These are phyloP conservation scores for Notothenia rossii DNA, from an alignment of 2,113 vertebrate genomes.

Conservation along the genomic window DNA sequence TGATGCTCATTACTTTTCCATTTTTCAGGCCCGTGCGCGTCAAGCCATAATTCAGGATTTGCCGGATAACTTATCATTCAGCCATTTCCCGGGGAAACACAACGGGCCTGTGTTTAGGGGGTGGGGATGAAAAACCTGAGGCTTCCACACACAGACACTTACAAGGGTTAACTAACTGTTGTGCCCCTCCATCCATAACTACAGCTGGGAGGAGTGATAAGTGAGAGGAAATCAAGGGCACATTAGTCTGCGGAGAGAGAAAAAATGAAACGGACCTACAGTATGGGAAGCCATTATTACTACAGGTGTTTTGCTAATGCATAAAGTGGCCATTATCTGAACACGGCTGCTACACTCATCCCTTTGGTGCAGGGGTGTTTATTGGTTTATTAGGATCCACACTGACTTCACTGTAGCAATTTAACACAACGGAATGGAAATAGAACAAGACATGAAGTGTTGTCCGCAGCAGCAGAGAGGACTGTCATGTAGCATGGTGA, in stretches of 20 bases:
- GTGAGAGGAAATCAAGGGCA: slow-evolving; percentile 64
- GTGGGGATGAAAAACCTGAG: slow-evolving; percentile 30
- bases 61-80: slow-evolving; percentile 61
- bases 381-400: slow-evolving; percentile 74
- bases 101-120: slow-evolving; percentile 35
- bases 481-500: slow-evolving; percentile 35
- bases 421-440: slow-evolving; percentile 62
- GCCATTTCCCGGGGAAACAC: slow-evolving; percentile 49
- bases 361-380: slow-evolving; percentile 62
- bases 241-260: slow-evolving; percentile 46
- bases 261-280: slow-evolving; percentile 12
- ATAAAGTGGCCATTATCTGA: slow-evolving; percentile 69
- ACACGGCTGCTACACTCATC: slow-evolving; percentile 40
- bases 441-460: slow-evolving; percentile 55
- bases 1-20: slow-evolving; percentile 80
- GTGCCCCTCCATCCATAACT: slow-evolving; percentile 44
- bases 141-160: slow-evolving; percentile 49
- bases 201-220: slow-evolving; percentile 65
- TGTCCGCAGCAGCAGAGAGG: slow-evolving; percentile 41
- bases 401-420: slow-evolving; percentile 61
- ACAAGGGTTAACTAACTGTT: slow-evolving; percentile 27
- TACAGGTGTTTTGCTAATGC: slow-evolving; percentile 73
- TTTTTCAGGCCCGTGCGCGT: slow-evolving; percentile 63
- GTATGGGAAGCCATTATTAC: slow-evolving; percentile 60
- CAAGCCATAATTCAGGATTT: slow-evolving; percentile 63